A percentile compares a stretch with the other conserved stretches of the same genome.
These are phyloP conservation scores for Oriolus oriolus DNA, from an alignment of 2,113 vertebrate species.

Conservation along the genomic window DNA sequence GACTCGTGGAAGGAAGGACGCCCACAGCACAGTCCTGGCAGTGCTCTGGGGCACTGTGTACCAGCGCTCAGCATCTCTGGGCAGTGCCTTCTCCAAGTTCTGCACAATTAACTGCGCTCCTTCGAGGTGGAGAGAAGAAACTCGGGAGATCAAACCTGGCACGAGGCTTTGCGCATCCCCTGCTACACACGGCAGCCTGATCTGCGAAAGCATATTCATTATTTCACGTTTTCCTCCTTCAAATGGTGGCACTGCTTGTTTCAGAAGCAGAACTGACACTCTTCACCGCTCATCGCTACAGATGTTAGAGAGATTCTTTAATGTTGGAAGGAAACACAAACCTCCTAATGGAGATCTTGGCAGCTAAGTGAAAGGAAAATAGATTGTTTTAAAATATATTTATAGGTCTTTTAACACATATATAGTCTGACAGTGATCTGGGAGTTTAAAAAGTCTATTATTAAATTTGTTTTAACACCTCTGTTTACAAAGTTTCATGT, in stretches of 20 bases:
- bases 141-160: neutral
- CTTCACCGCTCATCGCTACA: neutral
- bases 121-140: neutral
- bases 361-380: conserved; percentile 51
- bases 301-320: conserved; percentile 52
- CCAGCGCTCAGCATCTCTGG: neutral
- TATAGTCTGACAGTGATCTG: conserved; percentile 42
- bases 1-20: neutral
- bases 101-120: neutral
- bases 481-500: neutral
- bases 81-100: neutral
- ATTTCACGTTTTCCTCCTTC: conserved; percentile 14
- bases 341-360: conserved; percentile 62
- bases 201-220: neutral
- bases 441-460: conserved; percentile 39
- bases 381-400: conserved; percentile 53
- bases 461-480: conserved; percentile 36
- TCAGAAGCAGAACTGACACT: conserved; percentile 25
- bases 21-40: neutral
- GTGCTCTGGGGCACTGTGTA: neutral
- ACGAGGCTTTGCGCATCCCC: neutral
- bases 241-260: neutral
- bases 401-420: conserved; percentile 53
- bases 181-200: neutral
- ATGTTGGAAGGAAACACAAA: conserved; percentile 51